Evolutionary conservation across 2,797 vertebrate genomes (phyloP).

Genomic region (Scomberomorus guttatus): DNA sequence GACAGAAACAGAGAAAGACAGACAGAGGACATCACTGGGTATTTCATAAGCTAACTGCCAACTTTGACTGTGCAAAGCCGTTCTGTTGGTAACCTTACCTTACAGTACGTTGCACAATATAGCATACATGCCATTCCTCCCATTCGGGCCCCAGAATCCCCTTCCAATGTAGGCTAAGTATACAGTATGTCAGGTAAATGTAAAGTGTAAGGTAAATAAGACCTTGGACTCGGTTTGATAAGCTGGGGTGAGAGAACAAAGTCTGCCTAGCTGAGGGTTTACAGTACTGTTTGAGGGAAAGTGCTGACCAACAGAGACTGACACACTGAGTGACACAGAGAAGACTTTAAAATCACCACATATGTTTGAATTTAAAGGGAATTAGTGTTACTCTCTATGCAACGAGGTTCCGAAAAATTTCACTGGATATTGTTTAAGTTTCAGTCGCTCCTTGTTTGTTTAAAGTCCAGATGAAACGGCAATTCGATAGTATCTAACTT

Average conservation of each 20-base stretch:
- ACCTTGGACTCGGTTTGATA: conserved; percentile 82
- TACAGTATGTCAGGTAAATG: conserved; percentile 71
- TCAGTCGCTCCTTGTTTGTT: neutral
- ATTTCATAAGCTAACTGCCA: conserved; percentile 8
- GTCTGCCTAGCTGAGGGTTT: conserved; percentile 63
- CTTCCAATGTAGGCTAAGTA: conserved; percentile 65
- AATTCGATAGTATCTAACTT: too few species aligned
- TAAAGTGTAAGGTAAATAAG: conserved; percentile 75
- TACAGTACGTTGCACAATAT: conserved; percentile 28
- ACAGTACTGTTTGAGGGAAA: conserved; percentile 54
- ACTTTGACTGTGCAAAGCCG: neutral
- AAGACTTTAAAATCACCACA: conserved; percentile 11
- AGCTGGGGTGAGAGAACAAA: conserved; percentile 79
- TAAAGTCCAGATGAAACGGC: neutral
- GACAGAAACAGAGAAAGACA: neutral
- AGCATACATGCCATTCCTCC: neutral
- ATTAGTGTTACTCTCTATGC: neutral
- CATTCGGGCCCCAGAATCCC: neutral
- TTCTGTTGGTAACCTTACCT: neutral
- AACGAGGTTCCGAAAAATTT: neutral
- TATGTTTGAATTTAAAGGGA: neutral
- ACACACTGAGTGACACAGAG: conserved; percentile 50
- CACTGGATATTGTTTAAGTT: neutral
- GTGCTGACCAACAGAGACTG: conserved; percentile 47
- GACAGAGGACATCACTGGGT: neutral